Base-by-base conservation (phyloP, 2,888 invertebrate genomes). In the Zaprionus lineosus region DNA sequence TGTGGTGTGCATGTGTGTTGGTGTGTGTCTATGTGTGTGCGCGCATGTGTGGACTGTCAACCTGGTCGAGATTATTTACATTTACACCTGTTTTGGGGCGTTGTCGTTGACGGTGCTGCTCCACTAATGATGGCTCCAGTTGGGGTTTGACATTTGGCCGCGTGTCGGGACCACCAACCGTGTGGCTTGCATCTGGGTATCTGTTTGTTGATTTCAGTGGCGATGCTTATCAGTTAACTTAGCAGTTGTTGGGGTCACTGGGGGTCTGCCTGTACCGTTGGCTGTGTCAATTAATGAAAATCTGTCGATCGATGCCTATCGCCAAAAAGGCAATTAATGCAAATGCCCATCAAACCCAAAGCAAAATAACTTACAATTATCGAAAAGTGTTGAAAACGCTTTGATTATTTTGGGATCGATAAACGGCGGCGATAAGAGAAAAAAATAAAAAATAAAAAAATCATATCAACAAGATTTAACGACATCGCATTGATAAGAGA, bases 251-350 rank as follows among this genome's bases (percentile, higher is more conserved):
- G 2, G 12, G 2, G 16, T 36, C 44, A 57, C 57, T 5, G 3
- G 8, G 29, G 31, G 31, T 14, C 31, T 11, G 51, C 40, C 31
- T 56, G 63, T 83, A 57, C 67, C 74, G 76, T 70, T 73, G n/a
- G n/a, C n/a, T n/a, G 81, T 61, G 59, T 66, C 74, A 84, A 84
- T 84, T 82, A 82, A 84, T 69, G 84, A 82, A 82, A 62, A 73
- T 66, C 69, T 71, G 44, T 60, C 46, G 57, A n/a, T 24, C 14
- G 68, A 65, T 82, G 72, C 60, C 75, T 82, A 82, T 82, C 81
- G 64, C 60, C 61, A 65, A 75, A 73, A 71, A 50, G 31, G 36
- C 81, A 73, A 81, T 81, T 73, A 84, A 81, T 82, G 84, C 78
- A 83, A 79, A 79, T 79, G 78, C 37, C 7, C 7, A 8, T 9